Conservation (phyloP, 2,888 invertebrate species). For the Eupsilia transversa region DNA sequence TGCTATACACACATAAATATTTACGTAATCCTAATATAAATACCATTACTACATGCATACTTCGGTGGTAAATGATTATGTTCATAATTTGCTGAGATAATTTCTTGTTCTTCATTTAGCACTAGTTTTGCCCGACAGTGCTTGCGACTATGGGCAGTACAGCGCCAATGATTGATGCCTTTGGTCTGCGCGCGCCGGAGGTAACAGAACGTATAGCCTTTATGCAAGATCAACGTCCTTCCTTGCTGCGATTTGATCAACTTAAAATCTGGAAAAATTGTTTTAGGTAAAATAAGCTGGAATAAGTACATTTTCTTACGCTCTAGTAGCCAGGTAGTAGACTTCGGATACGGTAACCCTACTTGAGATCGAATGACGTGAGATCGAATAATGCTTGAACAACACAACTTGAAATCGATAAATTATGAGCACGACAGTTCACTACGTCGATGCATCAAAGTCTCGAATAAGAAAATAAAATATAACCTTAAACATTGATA, state of each 20-base stretch:
- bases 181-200: not conserved
- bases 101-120: not conserved
- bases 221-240: not conserved
- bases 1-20: not conserved
- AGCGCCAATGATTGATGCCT: constrained; percentile 15
- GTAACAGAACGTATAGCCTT: not conserved
- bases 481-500: not conserved
- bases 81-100: not conserved
- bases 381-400: too few relatives aligned
- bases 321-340: not conserved
- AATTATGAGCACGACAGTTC: too few relatives aligned
- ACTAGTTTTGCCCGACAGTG: not conserved
- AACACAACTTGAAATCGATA: too few relatives aligned
- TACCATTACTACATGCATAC: not conserved
- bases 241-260: not conserved
- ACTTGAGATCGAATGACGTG: too few relatives aligned
- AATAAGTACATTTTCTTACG: not conserved
- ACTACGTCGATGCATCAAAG: too few relatives aligned
- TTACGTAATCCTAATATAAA: not conserved
- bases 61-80: constrained; percentile 1
- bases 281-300: not conserved
- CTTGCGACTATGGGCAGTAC: not conserved
- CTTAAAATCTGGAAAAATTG: constrained; percentile 7
- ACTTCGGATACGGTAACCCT: not conserved
- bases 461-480: too few relatives aligned